Evolutionary conservation across 2,797 vertebrate genomes (phyloP), one percentile per base, ranked within the genome.

Genomic region (Myotis pilosus): DNA sequence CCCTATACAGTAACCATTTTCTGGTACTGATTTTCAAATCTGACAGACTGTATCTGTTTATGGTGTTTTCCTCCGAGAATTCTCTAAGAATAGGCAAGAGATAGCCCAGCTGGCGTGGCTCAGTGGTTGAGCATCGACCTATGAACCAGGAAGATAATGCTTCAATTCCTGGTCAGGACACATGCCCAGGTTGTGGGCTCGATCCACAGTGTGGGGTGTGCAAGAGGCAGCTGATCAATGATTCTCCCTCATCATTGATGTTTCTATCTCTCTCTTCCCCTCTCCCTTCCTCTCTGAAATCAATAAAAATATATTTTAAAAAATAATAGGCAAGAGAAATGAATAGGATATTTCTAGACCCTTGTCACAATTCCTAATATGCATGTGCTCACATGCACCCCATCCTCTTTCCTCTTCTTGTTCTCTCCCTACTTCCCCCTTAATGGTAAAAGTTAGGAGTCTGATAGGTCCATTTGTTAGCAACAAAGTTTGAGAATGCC

Each of bases 401-500:
- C 57, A 60, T 60, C 8, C 8, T 44, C 15, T 80, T 49, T 38
- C 53, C 25, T 86, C 38, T 41, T 79, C 72, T 81, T 68, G 1
- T 66, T 60, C 47, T 49, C 49, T 57, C 12, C 49, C 57, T 94
- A 12, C 28, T n/a, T 0, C 78, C 10, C 2, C 17, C 33, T 25
- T 68, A 33, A 62, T n/a, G 75, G 10, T 94, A 57, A 84, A 94
- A 90, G 25, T 90, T 92, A 74, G 13, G 36, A 36, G 30, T 91
- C 64, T 89, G 47, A 78, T 68, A 49, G 76, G 82, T 47, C 23
- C 20, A 68, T 64, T 93, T 83, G 64, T 93, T 74, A 96, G 88
- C 87, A 75, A 44, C 44, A 85, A 93, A 96, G 83, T 94, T 92
- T 91, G 60, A 89, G 72, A 87, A 85, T 36, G 85, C 74, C 64